These are phyloP conservation scores for Mus caroli DNA, from an alignment of 2,797 vertebrate genomes.

Conservation along the genomic window DNA sequence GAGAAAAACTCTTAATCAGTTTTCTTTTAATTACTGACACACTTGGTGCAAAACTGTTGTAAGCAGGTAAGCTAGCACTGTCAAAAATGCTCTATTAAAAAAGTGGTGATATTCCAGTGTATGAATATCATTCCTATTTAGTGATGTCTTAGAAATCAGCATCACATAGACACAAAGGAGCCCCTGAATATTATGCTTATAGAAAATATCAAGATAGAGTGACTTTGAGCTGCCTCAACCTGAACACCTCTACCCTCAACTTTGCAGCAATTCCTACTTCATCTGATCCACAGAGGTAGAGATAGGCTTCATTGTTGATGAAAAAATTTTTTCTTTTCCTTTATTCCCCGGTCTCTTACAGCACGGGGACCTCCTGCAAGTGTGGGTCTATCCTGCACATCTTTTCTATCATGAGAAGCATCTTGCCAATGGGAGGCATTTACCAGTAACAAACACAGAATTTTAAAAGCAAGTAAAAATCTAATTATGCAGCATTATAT, in stretches of 20 bases:
- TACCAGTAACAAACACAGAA: neutral
- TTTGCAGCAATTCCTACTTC: neutral
- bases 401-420: neutral
- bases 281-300: neutral
- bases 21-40: constrained; percentile 24
- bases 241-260: neutral
- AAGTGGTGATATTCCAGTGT: neutral
- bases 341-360: neutral
- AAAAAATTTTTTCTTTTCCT: constrained; percentile 29
- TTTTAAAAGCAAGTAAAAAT: constrained; percentile 39
- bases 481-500: neutral
- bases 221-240: neutral
- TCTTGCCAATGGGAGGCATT: neutral
- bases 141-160: constrained; percentile 51
- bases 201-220: constrained; percentile 30
- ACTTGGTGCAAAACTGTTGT: neutral
- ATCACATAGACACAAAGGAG: neutral
- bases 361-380: neutral
- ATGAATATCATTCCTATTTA: constrained; percentile 41
- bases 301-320: neutral
- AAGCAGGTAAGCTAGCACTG: neutral
- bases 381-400: neutral
- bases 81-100: constrained; percentile 16
- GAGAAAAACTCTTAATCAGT: neutral
- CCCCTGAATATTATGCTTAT: neutral